phyloP scores from a whole-genome alignment of 2,113 vertebrate genomes.

The Antigone vipio region DNA sequence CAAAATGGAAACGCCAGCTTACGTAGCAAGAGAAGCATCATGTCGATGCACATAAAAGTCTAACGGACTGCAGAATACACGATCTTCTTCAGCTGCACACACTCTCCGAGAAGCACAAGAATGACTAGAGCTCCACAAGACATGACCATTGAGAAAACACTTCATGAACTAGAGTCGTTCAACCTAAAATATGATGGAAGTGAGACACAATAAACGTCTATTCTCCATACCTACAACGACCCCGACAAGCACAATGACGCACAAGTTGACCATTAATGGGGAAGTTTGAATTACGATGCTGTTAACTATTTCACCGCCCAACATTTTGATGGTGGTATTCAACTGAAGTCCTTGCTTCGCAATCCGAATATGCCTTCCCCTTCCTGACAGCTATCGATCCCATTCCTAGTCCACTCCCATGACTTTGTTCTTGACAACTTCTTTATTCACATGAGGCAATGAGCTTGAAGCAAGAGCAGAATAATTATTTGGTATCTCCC shows the following conservation, averaged over 20 bases:
- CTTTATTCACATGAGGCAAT: background rate
- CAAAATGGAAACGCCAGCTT: background rate
- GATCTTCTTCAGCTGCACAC: background rate
- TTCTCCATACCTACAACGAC: background rate
- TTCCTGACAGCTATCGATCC: background rate
- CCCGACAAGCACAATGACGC: accelerated
- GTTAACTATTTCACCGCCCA: background rate
- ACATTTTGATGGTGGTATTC: background rate
- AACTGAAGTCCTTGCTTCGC: background rate
- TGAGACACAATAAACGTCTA: background rate
- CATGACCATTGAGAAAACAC: background rate
- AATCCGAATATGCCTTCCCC: background rate
- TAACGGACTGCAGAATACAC: accelerated
- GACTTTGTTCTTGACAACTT: background rate
- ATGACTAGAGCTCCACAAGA: background rate
- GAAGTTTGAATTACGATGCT: background rate
- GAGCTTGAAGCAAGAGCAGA: background rate
- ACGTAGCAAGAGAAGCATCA: accelerated
- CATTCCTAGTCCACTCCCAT: background rate
- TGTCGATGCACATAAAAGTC: background rate
- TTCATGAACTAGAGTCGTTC: background rate
- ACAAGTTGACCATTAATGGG: background rate
- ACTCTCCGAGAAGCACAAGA: background rate
- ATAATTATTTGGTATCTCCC: slow-evolving; percentile 5
- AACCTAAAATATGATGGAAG: background rate